A percentile compares a stretch with the other conserved stretches of the same genome.
Conservation (phyloP, 2,113 vertebrate species). For the Ceuthmochares aereus region DNA sequence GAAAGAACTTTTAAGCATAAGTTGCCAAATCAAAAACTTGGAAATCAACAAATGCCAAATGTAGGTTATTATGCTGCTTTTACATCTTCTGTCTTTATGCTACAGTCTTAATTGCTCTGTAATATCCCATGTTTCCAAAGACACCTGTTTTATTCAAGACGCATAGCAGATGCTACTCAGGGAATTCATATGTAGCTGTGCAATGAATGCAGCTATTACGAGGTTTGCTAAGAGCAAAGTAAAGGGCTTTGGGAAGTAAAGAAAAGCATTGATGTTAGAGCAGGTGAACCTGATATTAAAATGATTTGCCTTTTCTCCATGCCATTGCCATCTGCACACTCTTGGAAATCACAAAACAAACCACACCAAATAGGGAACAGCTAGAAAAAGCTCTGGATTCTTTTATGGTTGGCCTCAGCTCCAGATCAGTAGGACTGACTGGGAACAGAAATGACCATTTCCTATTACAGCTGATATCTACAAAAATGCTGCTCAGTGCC, state of each 20-base stretch:
- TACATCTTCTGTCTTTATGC: neutral
- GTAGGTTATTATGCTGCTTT: neutral
- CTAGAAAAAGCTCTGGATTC: neutral
- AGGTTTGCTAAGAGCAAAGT: neutral
- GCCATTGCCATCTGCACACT: neutral
- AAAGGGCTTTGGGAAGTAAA: neutral
- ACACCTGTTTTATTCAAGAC: neutral
- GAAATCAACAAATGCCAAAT: neutral
- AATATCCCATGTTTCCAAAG: neutral
- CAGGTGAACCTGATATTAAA: neutral
- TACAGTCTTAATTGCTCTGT: neutral
- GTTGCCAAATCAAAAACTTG: neutral
- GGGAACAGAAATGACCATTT: neutral
- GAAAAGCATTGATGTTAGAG: neutral
- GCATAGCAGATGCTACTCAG: neutral
- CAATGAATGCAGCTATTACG: neutral
- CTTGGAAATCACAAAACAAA: neutral
- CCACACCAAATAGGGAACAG: neutral
- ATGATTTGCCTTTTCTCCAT: neutral
- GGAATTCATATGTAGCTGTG: neutral
- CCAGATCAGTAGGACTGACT: neutral
- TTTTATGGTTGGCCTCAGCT: neutral
- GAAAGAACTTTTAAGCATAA: neutral
- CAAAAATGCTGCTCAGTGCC: neutral
- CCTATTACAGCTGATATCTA: neutral